Evolutionary conservation across 2,888 invertebrate species (phyloP).

Genomic region (Cephus spinipes): DNA sequence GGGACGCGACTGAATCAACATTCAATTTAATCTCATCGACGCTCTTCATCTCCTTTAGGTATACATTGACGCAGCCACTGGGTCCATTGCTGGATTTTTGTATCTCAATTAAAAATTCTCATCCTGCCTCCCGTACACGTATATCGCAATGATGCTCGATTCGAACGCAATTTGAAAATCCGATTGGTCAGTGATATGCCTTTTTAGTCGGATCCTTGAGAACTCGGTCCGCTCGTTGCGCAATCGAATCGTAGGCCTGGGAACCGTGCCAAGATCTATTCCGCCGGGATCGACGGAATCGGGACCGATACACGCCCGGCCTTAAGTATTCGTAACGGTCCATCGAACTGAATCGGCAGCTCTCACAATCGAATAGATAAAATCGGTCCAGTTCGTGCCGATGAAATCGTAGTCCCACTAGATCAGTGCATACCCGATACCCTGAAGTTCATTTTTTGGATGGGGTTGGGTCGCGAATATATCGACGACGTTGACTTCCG

Average conservation of each 20-base stretch:
- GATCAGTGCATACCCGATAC: background rate
- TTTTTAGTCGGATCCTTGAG: conserved; percentile 2
- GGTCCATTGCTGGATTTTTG: background rate
- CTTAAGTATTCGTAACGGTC: conserved; percentile 24
- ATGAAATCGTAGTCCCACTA: background rate
- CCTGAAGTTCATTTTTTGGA: background rate
- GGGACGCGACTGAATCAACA: conserved; percentile 8
- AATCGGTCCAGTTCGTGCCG: background rate
- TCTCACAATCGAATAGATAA: conserved; percentile 18
- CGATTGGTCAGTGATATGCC: background rate
- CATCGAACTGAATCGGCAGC: conserved; percentile 19
- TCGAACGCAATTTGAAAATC: background rate
- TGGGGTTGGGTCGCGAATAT: background rate
- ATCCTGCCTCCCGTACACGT: background rate
- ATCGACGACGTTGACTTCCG: conserved; percentile 38
- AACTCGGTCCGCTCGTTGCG: background rate
- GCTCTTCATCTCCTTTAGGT: background rate
- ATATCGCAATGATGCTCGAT: background rate
- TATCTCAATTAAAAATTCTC: background rate
- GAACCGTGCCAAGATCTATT: conserved; percentile 39
- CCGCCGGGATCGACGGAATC: conserved; percentile 19
- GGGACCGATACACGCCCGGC: conserved; percentile 23
- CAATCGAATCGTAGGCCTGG: conserved; percentile 27
- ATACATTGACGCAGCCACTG: background rate
- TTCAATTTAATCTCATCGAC: conserved; percentile 7